Evolutionary conservation across 2,888 invertebrate genomes (phyloP).

Genomic region (Melinaea marsaeus): DNA sequence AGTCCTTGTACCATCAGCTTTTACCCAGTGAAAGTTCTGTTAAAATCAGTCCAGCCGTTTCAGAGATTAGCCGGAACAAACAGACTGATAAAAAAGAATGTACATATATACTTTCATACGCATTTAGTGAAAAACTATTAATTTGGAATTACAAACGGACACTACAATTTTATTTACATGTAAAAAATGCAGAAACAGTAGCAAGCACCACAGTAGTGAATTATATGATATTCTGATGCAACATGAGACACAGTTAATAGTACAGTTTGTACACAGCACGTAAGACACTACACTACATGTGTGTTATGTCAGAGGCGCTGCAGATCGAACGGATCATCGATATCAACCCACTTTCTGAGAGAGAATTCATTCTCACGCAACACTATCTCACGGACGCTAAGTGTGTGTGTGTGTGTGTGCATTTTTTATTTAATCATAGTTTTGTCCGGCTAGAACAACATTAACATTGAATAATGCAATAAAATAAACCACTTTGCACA

Average conservation of each 20-base stretch:
- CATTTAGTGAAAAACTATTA: too few species aligned
- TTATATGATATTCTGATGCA: neutral
- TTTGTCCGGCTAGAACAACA: constrained; percentile 13
- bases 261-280: too few species aligned
- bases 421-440: constrained; percentile 14
- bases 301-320: neutral
- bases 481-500: constrained; percentile 53
- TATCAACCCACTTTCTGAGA: constrained; percentile 17
- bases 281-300: neutral
- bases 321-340: neutral
- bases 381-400: constrained; percentile 35
- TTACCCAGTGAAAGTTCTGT: too few species aligned
- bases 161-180: too few species aligned
- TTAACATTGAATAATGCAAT: constrained; percentile 48
- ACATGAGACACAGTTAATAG: neutral
- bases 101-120: too few species aligned
- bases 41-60: too few species aligned
- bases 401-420: constrained; percentile 34
- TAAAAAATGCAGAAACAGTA: too few species aligned
- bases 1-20: too few species aligned
- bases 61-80: too few species aligned
- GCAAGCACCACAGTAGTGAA: too few species aligned
- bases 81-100: neutral
- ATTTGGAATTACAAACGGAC: too few species aligned
- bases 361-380: constrained; percentile 14